Conservation (phyloP, 2,888 invertebrate species). For the Pseudococcus longispinus region DNA sequence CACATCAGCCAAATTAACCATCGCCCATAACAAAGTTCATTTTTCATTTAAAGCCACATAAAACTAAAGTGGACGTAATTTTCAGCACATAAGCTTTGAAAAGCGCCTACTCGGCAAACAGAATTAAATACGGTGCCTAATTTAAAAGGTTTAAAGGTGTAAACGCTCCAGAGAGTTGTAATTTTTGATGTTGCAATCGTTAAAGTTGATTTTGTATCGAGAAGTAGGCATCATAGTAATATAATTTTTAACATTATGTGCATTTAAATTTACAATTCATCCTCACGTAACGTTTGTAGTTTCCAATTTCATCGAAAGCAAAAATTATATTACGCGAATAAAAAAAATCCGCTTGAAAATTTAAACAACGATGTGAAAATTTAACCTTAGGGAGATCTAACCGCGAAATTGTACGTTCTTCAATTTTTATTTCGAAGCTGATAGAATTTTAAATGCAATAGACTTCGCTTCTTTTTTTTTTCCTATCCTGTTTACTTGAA, state of each 20-base stretch:
- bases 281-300: not conserved
- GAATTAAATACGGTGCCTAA: not conserved
- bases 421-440: not conserved
- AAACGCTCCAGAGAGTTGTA: not conserved
- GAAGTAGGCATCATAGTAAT: not conserved
- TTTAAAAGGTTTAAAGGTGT: slow-evolving; percentile 38
- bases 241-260: not conserved
- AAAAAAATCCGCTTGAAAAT: not conserved
- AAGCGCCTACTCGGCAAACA: not conserved
- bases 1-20: not conserved
- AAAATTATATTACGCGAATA: not conserved
- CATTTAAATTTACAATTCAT: slow-evolving; percentile 16
- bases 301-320: not conserved
- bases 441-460: not conserved
- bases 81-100: slow-evolving; percentile 7
- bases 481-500: not conserved
- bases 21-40: not conserved
- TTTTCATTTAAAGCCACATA: slow-evolving; percentile 8
- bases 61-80: not conserved
- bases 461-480: not conserved
- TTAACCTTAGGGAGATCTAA: not conserved
- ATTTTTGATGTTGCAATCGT: not conserved
- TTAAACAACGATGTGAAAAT: slow-evolving; percentile 12
- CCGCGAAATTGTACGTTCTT: not conserved
- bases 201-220: not conserved